Evolutionary conservation across 53 echinoderm and acorn worm species (phyloP).

Genomic region (Arbacia lixula): DNA sequence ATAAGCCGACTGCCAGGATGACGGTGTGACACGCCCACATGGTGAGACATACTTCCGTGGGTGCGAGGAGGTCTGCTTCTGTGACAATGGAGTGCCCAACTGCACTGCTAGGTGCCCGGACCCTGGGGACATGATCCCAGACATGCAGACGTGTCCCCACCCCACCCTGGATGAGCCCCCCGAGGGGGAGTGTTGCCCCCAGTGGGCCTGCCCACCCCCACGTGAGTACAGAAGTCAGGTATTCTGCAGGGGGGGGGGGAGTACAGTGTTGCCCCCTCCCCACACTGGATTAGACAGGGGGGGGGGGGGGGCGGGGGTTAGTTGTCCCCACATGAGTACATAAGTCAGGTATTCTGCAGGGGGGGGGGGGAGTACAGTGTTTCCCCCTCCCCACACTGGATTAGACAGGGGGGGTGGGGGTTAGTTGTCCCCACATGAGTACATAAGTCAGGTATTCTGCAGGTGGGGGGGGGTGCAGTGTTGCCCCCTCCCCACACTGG

Average conservation of each 20-base stretch:
- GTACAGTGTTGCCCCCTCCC: too few relatives aligned
- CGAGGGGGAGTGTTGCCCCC: constrained; percentile 92
- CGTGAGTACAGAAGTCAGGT: constrained; percentile 64
- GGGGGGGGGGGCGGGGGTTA: constrained; percentile 96
- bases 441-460: neutral
- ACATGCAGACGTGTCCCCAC: constrained; percentile 81
- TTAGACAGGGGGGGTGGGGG: constrained; percentile 92
- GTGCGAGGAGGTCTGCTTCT: constrained; percentile 92
- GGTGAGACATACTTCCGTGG: constrained; percentile 89
- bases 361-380: too few relatives aligned
- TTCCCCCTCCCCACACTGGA: constrained; percentile 68
- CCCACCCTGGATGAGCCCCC: constrained; percentile 78
- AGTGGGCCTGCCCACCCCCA: constrained; percentile 92
- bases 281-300: constrained; percentile 67
- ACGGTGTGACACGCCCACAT: constrained; percentile 55
- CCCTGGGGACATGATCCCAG: constrained; percentile 87
- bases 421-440: constrained; percentile 92
- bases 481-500: constrained; percentile 80
- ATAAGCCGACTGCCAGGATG: constrained; percentile 63
- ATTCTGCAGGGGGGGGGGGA: too few relatives aligned
- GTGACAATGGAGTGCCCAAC: constrained; percentile 79
- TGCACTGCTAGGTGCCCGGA: constrained; percentile 85
- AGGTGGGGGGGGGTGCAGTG: too few relatives aligned
- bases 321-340: constrained; percentile 85
- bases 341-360: too few relatives aligned